A percentile compares a stretch with the other conserved stretches of the same genome.
phyloP scores from a whole-genome alignment of 92 coral and sea anemone genomes.

The Hydrozoanthus gracilis region DNA sequence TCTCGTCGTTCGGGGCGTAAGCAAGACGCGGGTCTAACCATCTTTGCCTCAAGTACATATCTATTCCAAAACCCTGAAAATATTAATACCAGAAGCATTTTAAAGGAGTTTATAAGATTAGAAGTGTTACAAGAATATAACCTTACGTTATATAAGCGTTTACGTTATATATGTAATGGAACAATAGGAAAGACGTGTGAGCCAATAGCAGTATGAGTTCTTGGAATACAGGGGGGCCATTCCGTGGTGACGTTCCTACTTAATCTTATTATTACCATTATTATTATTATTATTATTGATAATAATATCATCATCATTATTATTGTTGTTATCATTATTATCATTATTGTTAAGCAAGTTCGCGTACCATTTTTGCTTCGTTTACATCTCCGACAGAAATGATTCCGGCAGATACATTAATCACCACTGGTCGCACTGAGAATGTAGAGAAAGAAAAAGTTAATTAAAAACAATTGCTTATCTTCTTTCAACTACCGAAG shows the following conservation, averaged over 20 bases:
- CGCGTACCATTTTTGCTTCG: slow-evolving; percentile 37
- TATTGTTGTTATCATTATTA: not conserved
- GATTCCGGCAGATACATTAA: slow-evolving; percentile 34
- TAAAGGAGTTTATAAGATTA: not conserved
- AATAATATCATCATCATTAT: not conserved
- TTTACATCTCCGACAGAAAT: slow-evolving; percentile 36
- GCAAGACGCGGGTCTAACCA: slow-evolving; percentile 32
- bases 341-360: too few relatives aligned
- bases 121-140: not conserved
- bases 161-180: too few relatives aligned
- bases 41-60: slow-evolving; percentile 20
- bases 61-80: slow-evolving; percentile 4
- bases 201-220: too few relatives aligned
- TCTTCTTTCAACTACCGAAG: not conserved
- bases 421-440: slow-evolving; percentile 6
- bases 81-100: not conserved
- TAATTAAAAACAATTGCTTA: not conserved
- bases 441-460: not conserved
- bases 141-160: not conserved
- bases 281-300: too few relatives aligned
- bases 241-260: too few relatives aligned
- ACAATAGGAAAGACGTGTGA: too few relatives aligned
- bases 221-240: too few relatives aligned
- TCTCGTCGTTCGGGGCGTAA: slow-evolving; percentile 14
- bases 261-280: too few relatives aligned